phyloP scores from a whole-genome alignment of 2,113 vertebrate species.

The Cheirogaleus medius region DNA sequence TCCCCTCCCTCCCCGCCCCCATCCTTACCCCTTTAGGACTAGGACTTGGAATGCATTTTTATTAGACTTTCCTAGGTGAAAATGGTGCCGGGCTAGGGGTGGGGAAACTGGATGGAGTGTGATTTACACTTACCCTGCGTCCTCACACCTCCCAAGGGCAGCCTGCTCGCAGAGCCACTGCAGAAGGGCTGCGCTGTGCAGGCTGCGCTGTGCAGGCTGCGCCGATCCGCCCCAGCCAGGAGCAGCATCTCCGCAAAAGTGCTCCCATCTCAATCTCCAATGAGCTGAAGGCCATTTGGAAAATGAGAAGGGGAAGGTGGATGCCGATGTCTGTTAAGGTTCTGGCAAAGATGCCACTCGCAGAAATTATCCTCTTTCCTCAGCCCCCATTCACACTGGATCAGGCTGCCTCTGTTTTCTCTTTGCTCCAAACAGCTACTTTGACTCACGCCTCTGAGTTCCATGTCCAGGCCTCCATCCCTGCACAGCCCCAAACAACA shows the following conservation, averaged over 20 bases:
- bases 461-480: not conserved
- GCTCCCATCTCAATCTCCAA: not conserved
- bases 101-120: conserved; percentile 43
- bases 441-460: not conserved
- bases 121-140: conserved; percentile 72
- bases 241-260: not conserved
- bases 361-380: not conserved
- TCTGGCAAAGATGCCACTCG: not conserved
- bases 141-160: conserved; percentile 73
- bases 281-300: not conserved
- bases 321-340: not conserved
- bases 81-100: conserved; percentile 57
- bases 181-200: not conserved
- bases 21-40: conserved; percentile 41
- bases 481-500: not conserved
- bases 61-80: conserved; percentile 70
- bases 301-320: not conserved
- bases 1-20: not conserved
- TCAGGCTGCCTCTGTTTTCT: not conserved
- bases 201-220: not conserved
- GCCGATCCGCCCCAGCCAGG: not conserved
- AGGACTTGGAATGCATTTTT: conserved; percentile 55
- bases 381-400: not conserved
- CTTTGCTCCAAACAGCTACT: not conserved
- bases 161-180: not conserved